These are phyloP conservation scores for Cyphotilapia sp. DNA, from an alignment of 2,113 vertebrate species.

Conservation along the genomic window DNA sequence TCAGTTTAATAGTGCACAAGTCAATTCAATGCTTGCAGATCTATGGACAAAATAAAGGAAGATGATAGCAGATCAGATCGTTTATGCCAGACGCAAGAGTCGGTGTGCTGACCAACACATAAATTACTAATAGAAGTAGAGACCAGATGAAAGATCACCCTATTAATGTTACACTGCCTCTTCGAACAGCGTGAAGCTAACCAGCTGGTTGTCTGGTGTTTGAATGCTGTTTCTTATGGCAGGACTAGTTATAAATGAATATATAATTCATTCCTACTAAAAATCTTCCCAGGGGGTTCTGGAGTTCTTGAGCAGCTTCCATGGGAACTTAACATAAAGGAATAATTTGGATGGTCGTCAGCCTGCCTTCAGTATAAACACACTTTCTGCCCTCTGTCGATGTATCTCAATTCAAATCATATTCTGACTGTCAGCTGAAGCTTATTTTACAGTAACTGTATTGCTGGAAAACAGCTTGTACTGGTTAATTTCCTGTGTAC, in stretches of 20 bases:
- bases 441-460: not conserved
- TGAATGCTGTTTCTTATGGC: not conserved
- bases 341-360: not conserved
- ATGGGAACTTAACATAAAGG: not conserved
- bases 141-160: not conserved
- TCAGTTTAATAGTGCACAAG: not conserved
- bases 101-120: rapidly evolving
- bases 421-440: not conserved
- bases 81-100: not conserved
- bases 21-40: not conserved
- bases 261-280: not conserved
- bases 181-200: not conserved
- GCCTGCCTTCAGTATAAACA: not conserved
- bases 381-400: not conserved
- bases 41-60: not conserved
- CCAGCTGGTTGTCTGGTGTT: not conserved
- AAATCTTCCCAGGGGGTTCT: rapidly evolving
- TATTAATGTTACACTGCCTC: rapidly evolving
- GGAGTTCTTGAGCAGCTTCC: not conserved
- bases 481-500: not conserved
- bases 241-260: not conserved
- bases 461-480: not conserved
- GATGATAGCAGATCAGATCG: not conserved
- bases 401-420: not conserved
- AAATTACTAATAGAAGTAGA: not conserved